Base-by-base conservation (phyloP, 2,113 vertebrate genomes). In the Neodontobutis hainanensis region DNA sequence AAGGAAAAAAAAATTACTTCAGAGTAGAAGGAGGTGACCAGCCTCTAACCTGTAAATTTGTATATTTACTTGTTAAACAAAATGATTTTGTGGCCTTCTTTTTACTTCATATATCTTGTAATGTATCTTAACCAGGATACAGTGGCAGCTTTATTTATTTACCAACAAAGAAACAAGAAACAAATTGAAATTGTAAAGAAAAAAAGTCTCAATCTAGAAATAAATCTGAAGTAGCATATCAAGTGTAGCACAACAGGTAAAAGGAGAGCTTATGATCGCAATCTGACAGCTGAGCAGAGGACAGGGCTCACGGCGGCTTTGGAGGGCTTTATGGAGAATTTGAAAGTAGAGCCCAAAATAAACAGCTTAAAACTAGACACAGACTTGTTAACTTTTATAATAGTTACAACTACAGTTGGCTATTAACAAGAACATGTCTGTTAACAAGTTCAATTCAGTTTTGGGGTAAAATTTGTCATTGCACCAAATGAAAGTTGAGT, bases 1-100 rank as follows among this genome's bases (percentile, higher is more conserved):
- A 0, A 92, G 93, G 48, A 89, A 78, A 67, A 88, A 75, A 48
- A 89, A 86, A 73, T 62, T 73, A 34, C 73, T 87, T 1, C 68
- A 88, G 14, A 77, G 78, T n/a, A 86, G 52, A 34, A 92, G 89
- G 73, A 93, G 83, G 71, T 87, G 70, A 87, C 15, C 15, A 43
- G 6, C 6, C 1, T 43, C 11, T 43, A 43, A 43, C 42, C 42
- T 11, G 15, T 58, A 42, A 57, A 50, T 14, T 8, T 16, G 48
- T 50, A 15, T 16, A 8, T 3, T 50, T 5, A 35, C 2, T 6
- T 35, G 6, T 55, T 36, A 6, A 55, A n/a, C 36, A 38, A 34
- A 55, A 55, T 15, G 12, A 46, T 64, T 45, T 65, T 44, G 49
- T 80, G 83, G 85, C 85, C 72, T 85, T 87, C 67, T 82, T 81